Percentiles rank a stretch among this genome's conserved stretches.
Evolutionary conservation across 2,888 invertebrate species (phyloP).

Genomic region (Tortrix viridana): DNA sequence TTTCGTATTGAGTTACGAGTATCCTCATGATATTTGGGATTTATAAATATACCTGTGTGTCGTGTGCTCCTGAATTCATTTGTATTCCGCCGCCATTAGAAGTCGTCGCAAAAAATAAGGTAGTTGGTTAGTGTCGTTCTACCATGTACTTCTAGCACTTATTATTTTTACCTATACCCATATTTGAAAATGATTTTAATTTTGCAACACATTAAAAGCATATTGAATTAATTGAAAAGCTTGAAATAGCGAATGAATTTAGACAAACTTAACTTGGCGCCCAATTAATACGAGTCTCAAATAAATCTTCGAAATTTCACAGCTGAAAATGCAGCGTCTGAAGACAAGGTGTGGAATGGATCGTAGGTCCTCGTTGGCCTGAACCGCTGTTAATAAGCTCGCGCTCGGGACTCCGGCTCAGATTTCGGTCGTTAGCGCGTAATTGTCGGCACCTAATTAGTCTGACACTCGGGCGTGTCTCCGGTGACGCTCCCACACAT

Average conservation of each 20-base stretch:
- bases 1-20: conserved; percentile 72
- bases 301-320: conserved; percentile 5
- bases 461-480: conserved; percentile 58
- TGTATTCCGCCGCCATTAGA: neutral
- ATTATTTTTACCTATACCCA: too few relatives aligned
- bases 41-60: conserved; percentile 43
- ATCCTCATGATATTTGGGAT: conserved; percentile 53
- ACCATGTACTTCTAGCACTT: too few relatives aligned
- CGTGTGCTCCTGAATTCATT: conserved; percentile 17
- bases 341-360: conserved; percentile 49
- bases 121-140: too few relatives aligned
- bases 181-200: too few relatives aligned
- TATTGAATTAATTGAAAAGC: too few relatives aligned
- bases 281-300: conserved; percentile 2
- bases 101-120: neutral
- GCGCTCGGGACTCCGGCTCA: conserved; percentile 52
- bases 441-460: conserved; percentile 80
- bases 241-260: too few relatives aligned
- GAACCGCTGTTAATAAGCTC: conserved; percentile 69
- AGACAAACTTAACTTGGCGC: too few relatives aligned
- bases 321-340: conserved; percentile 34
- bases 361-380: conserved; percentile 43
- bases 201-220: too few relatives aligned
- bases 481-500: conserved; percentile 72
- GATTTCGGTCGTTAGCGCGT: conserved; percentile 78